Percentiles rank a stretch among this genome's conserved stretches.
Evolutionary conservation across 2,888 invertebrate species (phyloP).

Genomic region (Pseudeuparius sepicola): DNA sequence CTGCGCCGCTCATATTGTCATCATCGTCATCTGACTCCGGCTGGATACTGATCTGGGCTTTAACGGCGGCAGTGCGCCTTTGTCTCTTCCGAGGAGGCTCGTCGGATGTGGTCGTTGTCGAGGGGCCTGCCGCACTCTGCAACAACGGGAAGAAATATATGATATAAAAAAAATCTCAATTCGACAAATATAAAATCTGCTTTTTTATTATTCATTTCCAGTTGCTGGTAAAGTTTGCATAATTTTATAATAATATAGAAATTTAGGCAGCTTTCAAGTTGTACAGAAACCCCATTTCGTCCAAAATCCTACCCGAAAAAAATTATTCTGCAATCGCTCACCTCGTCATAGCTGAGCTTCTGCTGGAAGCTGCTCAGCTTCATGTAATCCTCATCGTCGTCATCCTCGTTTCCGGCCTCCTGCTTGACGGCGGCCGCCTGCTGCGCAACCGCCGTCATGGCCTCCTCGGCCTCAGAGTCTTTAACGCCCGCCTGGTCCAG

Average conservation of each 20-base stretch:
- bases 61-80: conserved; percentile 32
- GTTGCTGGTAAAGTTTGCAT: no score
- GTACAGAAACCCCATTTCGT: not conserved
- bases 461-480: conserved; percentile 14
- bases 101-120: conserved; percentile 7
- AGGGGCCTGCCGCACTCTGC: conserved; percentile 1
- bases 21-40: conserved; percentile 32
- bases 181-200: no score
- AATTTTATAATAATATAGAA: no score
- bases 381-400: conserved; percentile 20
- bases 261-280: no score
- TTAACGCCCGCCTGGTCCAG: conserved; percentile 29
- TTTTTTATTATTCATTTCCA: no score
- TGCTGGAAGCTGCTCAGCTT: no score
- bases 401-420: conserved; percentile 23
- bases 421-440: conserved; percentile 26
- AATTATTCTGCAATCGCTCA: conserved; percentile 6
- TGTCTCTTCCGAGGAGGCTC: conserved; percentile 33
- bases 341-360: conserved; percentile 21
- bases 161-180: not conserved
- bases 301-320: not conserved
- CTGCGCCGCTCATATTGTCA: conserved; percentile 25
- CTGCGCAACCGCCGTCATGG: conserved; percentile 19
- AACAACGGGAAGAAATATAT: no score
- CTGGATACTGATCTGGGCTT: conserved; percentile 28